Evolutionary conservation across 2,888 invertebrate species (phyloP), one percentile per base, ranked within the genome.

Genomic region (Plebejus melissa): DNA sequence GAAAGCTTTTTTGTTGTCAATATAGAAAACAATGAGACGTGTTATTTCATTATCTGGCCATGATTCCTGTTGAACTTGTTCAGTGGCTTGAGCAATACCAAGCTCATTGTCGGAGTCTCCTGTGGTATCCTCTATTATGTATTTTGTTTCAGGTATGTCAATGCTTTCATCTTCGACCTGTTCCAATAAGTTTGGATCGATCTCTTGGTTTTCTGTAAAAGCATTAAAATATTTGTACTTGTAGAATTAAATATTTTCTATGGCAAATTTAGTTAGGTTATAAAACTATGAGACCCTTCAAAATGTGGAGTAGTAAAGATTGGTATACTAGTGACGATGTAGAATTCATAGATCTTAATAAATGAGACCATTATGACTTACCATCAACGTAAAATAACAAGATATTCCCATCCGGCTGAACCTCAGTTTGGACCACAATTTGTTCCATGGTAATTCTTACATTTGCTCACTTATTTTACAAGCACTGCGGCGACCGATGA

Each of bases 301-400:
- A 46, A 54, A 54, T 54, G 16, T 54, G 16, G 4, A 54, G 16
- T 54, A 54, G 13, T 50, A 13, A 4, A 16, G 13, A 22, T 22
- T 22, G 22, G 71, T 58, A 72, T 46, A 22, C n/a, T 60, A 58
- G 9, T 50, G 6, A 54, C 9, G 4, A 60, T 75, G 32, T 38
- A 74, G n/a, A 41, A n/a, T 7, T 4, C 38, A 41, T 11, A 70
- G 9, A 74, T 60, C 9, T 16, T 54, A 28, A 4, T 57, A 65
- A 16, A 11, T 3, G 13, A 46, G 11, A 7, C 16, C 1, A 50
- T 74, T 60, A 32, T 50, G 46, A 74, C 86, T 86, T 83, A 93
- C 93, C 91, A 82, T 92, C 89, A 71, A 93, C 89, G 84, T 91
- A 93, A 76, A 87, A 93, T n/a, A 93, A 81, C 16, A 93, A 80